Base-by-base conservation (phyloP, 2,113 vertebrate genomes). In the Lates calcarifer region DNA sequence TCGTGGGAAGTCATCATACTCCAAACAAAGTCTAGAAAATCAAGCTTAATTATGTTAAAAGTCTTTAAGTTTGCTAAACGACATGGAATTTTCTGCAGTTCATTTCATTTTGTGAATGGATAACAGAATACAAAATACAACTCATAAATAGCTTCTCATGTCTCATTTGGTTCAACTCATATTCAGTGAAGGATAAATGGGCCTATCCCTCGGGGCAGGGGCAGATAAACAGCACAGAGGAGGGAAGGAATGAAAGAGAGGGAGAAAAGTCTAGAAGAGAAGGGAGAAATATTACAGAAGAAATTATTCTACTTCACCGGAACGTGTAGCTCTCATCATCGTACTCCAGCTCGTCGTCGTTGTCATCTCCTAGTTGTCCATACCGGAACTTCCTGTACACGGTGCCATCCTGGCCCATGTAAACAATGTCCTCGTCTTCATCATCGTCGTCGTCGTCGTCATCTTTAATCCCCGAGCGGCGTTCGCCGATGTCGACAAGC, bases 241-340 rank as follows among this genome's bases (percentile, higher is more conserved):
- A 47, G 69, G 20, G 28, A 76, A 63, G 1, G 4, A 31, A 47
- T 47, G 70, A 45, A 22, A 33, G 53, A 43, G 47, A 61, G 70
- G 39, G 24, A 33, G 53, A 43, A 49, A 61, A 17, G 43, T 22
- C 41, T 41, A 58, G 58, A 64, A 29, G 24, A 77, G 43, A 37
- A 57, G n/a, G 43, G 17, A n/a, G 49, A 70, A 47, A 17, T n/a
- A 18, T 58, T 53, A 69, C 18, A 20, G 10, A 64, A 64, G 15
- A 2, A 14, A 26, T 55, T 29, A 24, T 67, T 14, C 1, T 24
- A 35, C 66, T 76, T 96, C 96, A 98, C 92, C 94, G 92, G 91
- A 95, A 99, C 13, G 96, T 95, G 45, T 99, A 99, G 92, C 96
- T 98, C 93, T 99, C 98, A 13, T 99, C 98, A 0, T 99, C 98